phyloP scores from a whole-genome alignment of 2,113 vertebrate genomes.

The Nannobrachium achirus region DNA sequence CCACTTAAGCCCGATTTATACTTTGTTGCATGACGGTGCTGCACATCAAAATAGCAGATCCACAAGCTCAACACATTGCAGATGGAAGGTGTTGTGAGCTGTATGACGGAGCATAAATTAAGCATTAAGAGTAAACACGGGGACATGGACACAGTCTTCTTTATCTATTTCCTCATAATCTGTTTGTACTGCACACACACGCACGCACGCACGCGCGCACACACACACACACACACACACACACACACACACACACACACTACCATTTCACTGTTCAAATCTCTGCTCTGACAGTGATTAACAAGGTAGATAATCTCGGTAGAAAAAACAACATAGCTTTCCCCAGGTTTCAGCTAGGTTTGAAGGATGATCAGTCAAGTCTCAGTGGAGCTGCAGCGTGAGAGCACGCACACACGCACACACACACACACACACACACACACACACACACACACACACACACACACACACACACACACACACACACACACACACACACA shows the following conservation, averaged over 20 bases:
- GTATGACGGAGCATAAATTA: too few species aligned
- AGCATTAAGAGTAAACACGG: conserved; percentile 46
- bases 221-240: conserved; percentile 1
- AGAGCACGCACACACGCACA: conserved; percentile 26
- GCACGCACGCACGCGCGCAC: conserved; percentile 22
- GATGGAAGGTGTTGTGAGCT: too few species aligned
- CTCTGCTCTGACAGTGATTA: conserved; percentile 20
- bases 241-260: not conserved
- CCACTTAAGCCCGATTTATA: conserved; percentile 2
- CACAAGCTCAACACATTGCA: too few species aligned
- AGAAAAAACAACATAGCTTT: conserved; percentile 30
- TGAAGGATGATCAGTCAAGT: conserved; percentile 48
- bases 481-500: conserved; percentile 46
- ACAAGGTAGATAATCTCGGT: conserved; percentile 29
- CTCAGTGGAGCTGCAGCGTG: conserved; percentile 31
- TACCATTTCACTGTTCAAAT: not conserved
- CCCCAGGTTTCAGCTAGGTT: conserved; percentile 34
- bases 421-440: conserved; percentile 25
- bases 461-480: conserved; percentile 23
- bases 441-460: conserved; percentile 36
- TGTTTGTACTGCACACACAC: conserved; percentile 3
- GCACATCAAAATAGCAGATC: too few species aligned
- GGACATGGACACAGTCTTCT: conserved; percentile 15
- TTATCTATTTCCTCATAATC: conserved; percentile 1
- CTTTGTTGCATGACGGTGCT: too few species aligned